Evolutionary conservation across 2,113 vertebrate species (phyloP).

Genomic region (Miniopterus natalensis): DNA sequence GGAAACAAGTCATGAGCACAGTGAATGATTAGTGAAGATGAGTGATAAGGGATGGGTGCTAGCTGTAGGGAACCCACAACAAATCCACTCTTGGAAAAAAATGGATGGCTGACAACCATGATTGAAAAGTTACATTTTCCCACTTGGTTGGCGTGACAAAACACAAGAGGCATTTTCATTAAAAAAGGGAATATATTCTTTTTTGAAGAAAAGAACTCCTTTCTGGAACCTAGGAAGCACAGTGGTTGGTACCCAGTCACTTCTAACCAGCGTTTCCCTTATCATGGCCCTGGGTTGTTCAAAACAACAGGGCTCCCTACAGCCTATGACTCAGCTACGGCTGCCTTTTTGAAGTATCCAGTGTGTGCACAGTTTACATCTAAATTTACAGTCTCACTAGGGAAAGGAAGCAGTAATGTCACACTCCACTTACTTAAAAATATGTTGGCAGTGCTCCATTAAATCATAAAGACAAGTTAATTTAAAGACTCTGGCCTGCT

Average conservation of each 20-base stretch:
- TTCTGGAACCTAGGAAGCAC: neutral
- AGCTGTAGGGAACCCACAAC: neutral
- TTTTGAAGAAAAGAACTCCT: slow-evolving; percentile 21
- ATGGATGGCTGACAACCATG: neutral
- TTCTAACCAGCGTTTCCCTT: neutral
- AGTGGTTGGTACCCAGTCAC: neutral
- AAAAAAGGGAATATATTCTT: neutral
- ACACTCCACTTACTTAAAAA: slow-evolving; percentile 72
- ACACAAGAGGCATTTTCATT: neutral
- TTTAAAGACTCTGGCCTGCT: slow-evolving; percentile 72
- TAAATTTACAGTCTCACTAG: slow-evolving; percentile 68
- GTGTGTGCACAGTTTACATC: neutral
- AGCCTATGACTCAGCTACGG: neutral
- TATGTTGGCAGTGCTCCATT: slow-evolving; percentile 60
- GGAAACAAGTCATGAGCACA: neutral
- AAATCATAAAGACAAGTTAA: slow-evolving; percentile 76
- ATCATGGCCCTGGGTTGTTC: neutral
- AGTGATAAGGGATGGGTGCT: neutral
- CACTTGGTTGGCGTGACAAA: neutral
- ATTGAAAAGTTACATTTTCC: neutral
- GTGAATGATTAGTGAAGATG: neutral
- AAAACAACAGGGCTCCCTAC: neutral
- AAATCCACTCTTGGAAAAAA: neutral
- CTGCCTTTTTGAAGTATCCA: neutral
- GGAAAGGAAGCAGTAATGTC: slow-evolving; percentile 66